Evolutionary conservation across 2,113 vertebrate genomes (phyloP).

Genomic region (Naja naja): DNA sequence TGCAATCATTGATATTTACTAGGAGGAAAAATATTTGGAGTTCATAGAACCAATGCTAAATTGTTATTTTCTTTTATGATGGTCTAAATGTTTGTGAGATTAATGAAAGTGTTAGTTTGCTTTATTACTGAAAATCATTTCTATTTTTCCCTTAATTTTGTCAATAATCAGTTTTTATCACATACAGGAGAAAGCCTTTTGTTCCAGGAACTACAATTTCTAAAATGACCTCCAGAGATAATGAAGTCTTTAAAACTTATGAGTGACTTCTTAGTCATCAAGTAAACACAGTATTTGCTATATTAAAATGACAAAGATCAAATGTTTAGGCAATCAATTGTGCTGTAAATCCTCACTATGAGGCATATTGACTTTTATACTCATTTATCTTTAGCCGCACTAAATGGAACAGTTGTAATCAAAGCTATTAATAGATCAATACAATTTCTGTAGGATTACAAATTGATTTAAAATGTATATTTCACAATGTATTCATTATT

Average conservation of each 20-base stretch:
- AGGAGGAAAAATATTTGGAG: constrained; percentile 24
- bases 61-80: not conserved
- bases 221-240: constrained; percentile 36
- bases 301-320: constrained; percentile 42
- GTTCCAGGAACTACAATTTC: constrained; percentile 35
- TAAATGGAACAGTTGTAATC: constrained; percentile 38
- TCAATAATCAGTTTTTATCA: constrained; percentile 35
- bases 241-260: constrained; percentile 28
- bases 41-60: constrained; percentile 24
- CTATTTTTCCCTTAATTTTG: not conserved
- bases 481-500: constrained; percentile 38
- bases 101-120: constrained; percentile 25
- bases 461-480: constrained; percentile 19
- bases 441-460: constrained; percentile 32
- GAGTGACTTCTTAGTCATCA: constrained; percentile 43
- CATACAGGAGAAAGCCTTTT: constrained; percentile 29
- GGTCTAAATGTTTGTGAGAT: constrained; percentile 26
- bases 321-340: constrained; percentile 57
- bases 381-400: constrained; percentile 43
- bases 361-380: constrained; percentile 36
- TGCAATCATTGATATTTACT: constrained; percentile 29
- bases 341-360: constrained; percentile 42
- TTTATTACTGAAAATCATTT: constrained; percentile 29
- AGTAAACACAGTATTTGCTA: constrained; percentile 57
- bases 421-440: constrained; percentile 32